Evolutionary conservation across 2,888 invertebrate genomes (phyloP).

Genomic region (Apodemia duryi): DNA sequence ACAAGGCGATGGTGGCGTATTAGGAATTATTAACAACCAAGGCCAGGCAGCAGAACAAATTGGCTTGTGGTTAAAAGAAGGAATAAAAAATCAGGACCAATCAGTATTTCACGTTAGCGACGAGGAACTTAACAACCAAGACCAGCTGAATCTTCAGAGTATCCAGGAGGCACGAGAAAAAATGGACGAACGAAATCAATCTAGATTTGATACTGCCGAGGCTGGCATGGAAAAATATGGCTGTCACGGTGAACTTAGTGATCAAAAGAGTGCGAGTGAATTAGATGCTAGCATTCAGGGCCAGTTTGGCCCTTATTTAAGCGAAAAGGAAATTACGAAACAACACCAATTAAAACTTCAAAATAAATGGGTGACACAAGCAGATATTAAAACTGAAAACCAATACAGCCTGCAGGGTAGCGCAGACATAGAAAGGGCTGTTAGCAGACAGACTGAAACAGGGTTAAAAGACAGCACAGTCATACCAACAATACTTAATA

Average conservation of each 20-base stretch:
- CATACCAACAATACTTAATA: no score
- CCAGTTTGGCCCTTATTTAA: not conserved
- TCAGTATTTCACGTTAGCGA: not conserved
- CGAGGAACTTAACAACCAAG: not conserved
- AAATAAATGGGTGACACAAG: no score
- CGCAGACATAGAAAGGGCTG: not conserved
- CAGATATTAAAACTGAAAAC: not conserved
- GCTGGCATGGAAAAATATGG: not conserved
- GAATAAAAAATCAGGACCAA: not conserved
- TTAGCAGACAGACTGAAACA: not conserved
- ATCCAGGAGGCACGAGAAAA: not conserved
- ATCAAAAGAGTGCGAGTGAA: not conserved
- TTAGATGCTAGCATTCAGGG: not conserved
- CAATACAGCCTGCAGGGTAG: not conserved
- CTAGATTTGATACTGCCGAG: not conserved
- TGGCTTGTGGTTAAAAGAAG: not conserved
- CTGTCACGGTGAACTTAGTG: not conserved
- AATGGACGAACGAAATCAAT: not conserved
- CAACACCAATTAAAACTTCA: not conserved
- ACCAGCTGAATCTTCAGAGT: not conserved
- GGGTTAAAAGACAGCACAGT: no score
- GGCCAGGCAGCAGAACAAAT: not conserved
- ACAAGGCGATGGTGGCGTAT: not conserved
- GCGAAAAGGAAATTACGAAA: not conserved
- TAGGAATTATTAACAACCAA: not conserved